These are phyloP conservation scores for Drosophila quinaria DNA, from an alignment of 2,888 invertebrate genomes.

Conservation along the genomic window DNA sequence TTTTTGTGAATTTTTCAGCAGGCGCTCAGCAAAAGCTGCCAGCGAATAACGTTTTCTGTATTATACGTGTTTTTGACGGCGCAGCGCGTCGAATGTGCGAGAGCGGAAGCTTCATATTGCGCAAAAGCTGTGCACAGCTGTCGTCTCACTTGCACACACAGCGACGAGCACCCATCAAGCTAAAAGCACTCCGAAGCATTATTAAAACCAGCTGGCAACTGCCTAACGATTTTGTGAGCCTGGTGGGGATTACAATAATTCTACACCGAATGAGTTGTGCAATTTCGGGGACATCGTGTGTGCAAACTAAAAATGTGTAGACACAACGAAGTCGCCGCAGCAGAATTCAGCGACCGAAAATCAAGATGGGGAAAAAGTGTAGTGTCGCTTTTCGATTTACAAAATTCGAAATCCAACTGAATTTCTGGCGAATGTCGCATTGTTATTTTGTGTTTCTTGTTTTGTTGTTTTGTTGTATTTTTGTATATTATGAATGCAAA, in stretches of 20 bases:
- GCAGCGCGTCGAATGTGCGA: slow-evolving; percentile 24
- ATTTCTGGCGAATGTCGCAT: slow-evolving; percentile 20
- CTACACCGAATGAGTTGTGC: slow-evolving; percentile 85
- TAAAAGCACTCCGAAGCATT: slow-evolving; percentile 64
- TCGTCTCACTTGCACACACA: slow-evolving; percentile 46
- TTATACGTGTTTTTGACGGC: slow-evolving; percentile 15
- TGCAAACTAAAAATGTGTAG: slow-evolving; percentile 53
- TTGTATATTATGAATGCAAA: slow-evolving; percentile 7
- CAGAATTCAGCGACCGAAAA: slow-evolving; percentile 43
- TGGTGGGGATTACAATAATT: slow-evolving; percentile 85
- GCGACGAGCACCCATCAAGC: slow-evolving; percentile 17
- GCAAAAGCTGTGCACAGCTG: slow-evolving; percentile 38
- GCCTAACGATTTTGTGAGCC: slow-evolving; percentile 72
- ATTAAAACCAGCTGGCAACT: slow-evolving; percentile 8
- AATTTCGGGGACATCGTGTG: slow-evolving; percentile 65
- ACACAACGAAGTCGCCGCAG: slow-evolving; percentile 57
- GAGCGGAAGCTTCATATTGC: slow-evolving; percentile 22
- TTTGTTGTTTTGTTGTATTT: background rate
- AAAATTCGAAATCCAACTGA: slow-evolving; percentile 32
- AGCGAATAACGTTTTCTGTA: slow-evolving; percentile 39
- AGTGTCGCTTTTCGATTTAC: slow-evolving; percentile 14
- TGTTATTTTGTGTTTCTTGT: slow-evolving; percentile 3
- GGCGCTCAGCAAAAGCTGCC: slow-evolving; percentile 60
- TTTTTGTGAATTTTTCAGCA: slow-evolving; percentile 79
- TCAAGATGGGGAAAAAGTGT: slow-evolving; percentile 7